A percentile compares a stretch with the other conserved stretches of the same genome.
Evolutionary conservation across 2,797 vertebrate genomes (phyloP).

Genomic region (Tapera naevia): DNA sequence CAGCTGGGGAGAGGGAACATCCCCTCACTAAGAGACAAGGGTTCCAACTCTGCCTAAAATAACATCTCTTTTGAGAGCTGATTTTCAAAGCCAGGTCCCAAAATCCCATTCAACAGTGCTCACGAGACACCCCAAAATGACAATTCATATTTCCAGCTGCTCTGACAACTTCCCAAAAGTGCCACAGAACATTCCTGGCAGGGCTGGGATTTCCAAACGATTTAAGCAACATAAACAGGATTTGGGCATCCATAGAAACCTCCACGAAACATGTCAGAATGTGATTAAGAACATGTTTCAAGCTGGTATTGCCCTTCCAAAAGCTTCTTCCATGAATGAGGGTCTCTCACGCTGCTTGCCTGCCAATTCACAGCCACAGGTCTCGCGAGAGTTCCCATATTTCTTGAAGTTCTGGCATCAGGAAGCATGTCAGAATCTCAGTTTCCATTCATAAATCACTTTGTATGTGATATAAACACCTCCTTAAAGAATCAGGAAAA

Average conservation of each 20-base stretch:
- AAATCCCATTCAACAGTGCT: fast-evolving
- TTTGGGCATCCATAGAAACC: not conserved
- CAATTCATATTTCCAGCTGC: not conserved
- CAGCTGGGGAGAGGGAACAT: not conserved
- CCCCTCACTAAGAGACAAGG: not conserved
- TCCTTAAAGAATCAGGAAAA: not conserved
- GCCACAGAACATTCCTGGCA: not conserved
- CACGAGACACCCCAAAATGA: not conserved
- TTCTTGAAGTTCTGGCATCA: not conserved
- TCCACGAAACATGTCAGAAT: not conserved
- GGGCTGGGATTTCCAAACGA: not conserved
- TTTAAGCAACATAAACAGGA: not conserved
- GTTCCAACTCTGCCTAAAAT: not conserved
- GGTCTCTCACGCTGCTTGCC: not conserved
- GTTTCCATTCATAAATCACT: not conserved
- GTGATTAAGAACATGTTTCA: not conserved
- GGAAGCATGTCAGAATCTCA: not conserved
- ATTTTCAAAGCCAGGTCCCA: not conserved
- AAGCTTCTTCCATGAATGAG: not conserved
- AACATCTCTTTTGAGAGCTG: not conserved
- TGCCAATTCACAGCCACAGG: not conserved
- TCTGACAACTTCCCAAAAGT: not conserved
- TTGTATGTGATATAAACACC: not conserved
- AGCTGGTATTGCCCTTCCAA: not conserved
- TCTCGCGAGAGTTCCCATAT: not conserved